phyloP scores from a whole-genome alignment of 53 echinoderm and acorn worm genomes.

The Temnopleurus reevesii region DNA sequence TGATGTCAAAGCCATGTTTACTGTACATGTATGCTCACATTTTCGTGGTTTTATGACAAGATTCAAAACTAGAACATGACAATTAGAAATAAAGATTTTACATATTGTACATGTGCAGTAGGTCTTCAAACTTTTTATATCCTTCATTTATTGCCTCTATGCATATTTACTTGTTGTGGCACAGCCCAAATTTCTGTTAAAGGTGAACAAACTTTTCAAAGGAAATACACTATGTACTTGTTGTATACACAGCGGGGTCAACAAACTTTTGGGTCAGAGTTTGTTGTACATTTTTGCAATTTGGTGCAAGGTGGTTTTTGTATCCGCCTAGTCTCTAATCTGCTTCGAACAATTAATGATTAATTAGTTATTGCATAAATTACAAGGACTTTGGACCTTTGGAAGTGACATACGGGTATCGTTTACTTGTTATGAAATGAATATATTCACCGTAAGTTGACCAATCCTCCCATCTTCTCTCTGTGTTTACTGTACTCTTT shows the following conservation, averaged over 20 bases:
- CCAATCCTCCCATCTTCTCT: no score
- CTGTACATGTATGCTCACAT: background rate
- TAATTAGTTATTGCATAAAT: background rate
- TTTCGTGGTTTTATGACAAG: background rate
- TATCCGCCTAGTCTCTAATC: background rate
- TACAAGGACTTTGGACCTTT: background rate
- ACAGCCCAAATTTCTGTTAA: background rate
- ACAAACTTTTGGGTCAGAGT: conserved; percentile 17
- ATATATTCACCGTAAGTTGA: no score
- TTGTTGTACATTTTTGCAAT: background rate
- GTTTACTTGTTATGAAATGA: no score
- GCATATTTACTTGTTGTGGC: background rate
- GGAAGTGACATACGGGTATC: no score
- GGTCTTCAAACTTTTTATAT: conserved; percentile 13
- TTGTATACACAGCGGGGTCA: background rate
- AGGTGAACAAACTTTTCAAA: conserved; percentile 4
- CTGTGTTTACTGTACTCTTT: no score
- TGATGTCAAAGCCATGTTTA: background rate
- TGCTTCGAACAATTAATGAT: background rate
- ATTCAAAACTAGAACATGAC: background rate
- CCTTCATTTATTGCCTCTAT: background rate
- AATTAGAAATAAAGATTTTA: background rate
- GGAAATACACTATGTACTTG: background rate
- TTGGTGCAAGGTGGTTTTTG: background rate
- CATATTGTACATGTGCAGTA: background rate